Evolutionary conservation across 1,140 invertebrate species (phyloP), one percentile per base, ranked within the genome.

Genomic region (Ips nitidus): DNA sequence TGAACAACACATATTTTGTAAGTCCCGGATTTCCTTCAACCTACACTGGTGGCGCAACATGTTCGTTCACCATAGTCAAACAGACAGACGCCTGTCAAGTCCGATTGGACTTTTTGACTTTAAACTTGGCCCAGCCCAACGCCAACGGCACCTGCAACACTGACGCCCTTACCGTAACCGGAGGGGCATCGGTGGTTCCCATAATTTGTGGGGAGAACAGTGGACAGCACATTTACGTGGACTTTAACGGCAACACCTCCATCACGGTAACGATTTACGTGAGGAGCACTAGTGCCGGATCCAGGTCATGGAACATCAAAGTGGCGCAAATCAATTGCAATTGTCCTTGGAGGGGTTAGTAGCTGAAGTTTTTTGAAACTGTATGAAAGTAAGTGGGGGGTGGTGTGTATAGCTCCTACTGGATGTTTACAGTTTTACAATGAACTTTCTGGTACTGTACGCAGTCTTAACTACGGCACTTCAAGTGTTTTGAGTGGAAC

Each of bases 1-100:
- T 88, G 43, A 94, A 94, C 74, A 92, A 92, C 64, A 94, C 92
- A 0, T 94, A 94, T 77, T 94, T 94, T 78, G 86, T 89, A 1
- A 94, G 89, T 80, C 86, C 86, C 0, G 87, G 85, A 1, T 93
- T 90, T 81, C 90, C 90, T 1, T 83, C 83, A 1, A 84, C 87
- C 1, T 90, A 89, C 75, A 81, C 82, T 1, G 90, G 87, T 0
- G 87, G 87, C 5, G 85, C 87, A 41, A 78, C 64, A 3, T 94
- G 92, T 75, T 84, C 85, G 1, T 86, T 93, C 66, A 87, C 86
- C 3, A 85, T 94, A 1, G 84, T 87, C 67, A 87, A 88, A 53
- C 88, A 88, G 76, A 79, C 81, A 0, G 85, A 87, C 41, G 87
- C 93, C 69, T 94, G 92, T 73, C 92, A 94, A 82, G 80, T 94